Base-by-base conservation (phyloP, 2,113 vertebrate genomes). In the Bothrops jararaca region DNA sequence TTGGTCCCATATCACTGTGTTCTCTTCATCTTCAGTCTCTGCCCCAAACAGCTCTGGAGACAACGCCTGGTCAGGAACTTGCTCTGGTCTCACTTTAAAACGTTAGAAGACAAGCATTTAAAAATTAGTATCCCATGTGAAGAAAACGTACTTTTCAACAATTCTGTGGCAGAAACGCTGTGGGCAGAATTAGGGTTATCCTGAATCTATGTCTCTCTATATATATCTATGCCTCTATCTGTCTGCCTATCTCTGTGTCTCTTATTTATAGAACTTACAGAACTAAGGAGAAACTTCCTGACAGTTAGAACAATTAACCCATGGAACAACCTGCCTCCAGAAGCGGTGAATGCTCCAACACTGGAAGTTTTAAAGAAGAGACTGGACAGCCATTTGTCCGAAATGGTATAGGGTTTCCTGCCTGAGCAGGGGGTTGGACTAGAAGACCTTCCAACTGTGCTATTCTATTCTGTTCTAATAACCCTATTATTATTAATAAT, bases 11-110 rank as follows among this genome's bases (percentile, higher is more conserved):
- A 23, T 60, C 0, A 2, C 9, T 6, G n/a, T 3, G n/a, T 39
- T 22, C 6, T 54, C 4, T 0, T 53, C 52, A 45, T 24, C 58
- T 34, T 39, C 95, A 99, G 98, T 98, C 99, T 99, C 96, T 99
- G 98, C 93, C 99, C 98, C 86, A 99, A 98, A 97, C 42, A 99
- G 94, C 0, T 96, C 20, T 0, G 97, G 96, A 0, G 98, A 97
- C 57, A 99, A 89, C 0, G 6, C 1, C 60, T 96, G 0, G 69
- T 92, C 13, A 98, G 95, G 54, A 99, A 93, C 0, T 34, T 94
- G 48, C 91, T 58, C 5, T 95, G 97, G 69, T 94, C 91, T 0
- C 39, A 56, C 9, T 52, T 0, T 5, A 5, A 39, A 23, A 23
- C 1, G 52, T 53, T 52, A 50, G 24, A n/a, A 56, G 20, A 24